Base-by-base conservation (phyloP, 2,797 vertebrate genomes). In the Telmatherina bonti region DNA sequence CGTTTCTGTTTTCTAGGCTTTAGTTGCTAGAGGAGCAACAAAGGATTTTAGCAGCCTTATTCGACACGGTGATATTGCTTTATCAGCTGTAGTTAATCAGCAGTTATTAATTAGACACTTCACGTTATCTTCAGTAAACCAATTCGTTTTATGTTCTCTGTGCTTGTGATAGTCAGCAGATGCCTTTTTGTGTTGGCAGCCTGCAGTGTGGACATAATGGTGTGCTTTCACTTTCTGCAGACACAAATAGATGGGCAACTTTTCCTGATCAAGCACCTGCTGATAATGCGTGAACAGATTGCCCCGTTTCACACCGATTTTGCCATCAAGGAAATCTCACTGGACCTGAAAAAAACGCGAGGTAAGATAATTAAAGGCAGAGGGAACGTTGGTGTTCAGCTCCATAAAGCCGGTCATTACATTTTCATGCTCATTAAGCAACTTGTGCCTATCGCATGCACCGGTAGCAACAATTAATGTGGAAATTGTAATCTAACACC, bases 241-340 rank as follows among this genome's bases (percentile, higher is more conserved):
- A 98, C 96, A 54, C 96, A 95, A 86, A 92, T 97, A 74, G 97
- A 99, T 62, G 96, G 97, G 78, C 98, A 99, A 82, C 97, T 99
- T 89, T 99, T 99, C 93, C 96, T 99, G 93, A 99, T 99, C 94
- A 99, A 99, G 91, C 98, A 99, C 84, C 97, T 99, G 92, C 95
- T 99, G 92, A 99, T 99, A 92, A 95, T 99, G 93, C 96, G 98
- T 73, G 98, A 99, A 92, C 98, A 99, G 95, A 99, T 99, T 87
- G 98, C 98, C 88, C 97, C 98, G 84, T 99, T 99, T 94, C 98
- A 99, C 92, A 95, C 98, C 68, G 98, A 99, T 94, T 99, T 99
- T 91, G 96, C 98, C 94, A 99, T 99, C 95, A 99, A 98, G 94
- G 98, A 99, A 94, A 99, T 99, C 95, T 99, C 98, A 86, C 95